These are phyloP conservation scores for Leptosomus discolor DNA, from an alignment of 2,113 vertebrate genomes.

Conservation along the genomic window DNA sequence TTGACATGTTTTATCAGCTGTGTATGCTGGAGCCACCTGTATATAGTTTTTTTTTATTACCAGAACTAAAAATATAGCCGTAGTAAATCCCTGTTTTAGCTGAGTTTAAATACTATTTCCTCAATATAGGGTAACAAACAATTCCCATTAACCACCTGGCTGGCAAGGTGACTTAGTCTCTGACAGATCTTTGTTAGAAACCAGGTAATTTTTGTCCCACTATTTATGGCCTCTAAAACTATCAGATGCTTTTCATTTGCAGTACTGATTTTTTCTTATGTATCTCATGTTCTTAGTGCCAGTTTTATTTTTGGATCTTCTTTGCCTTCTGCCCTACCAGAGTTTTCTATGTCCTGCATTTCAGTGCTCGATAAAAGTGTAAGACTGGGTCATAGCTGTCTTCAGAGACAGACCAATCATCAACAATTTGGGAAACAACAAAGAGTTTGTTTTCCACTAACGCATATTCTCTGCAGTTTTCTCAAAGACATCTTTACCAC, in stretches of 20 bases:
- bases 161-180: background rate
- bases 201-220: background rate
- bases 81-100: background rate
- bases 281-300: background rate
- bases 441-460: background rate
- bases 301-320: background rate
- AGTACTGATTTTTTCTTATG: background rate
- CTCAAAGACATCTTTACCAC: background rate
- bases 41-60: conserved; percentile 36
- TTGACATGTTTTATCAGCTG: background rate
- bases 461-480: background rate
- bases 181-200: background rate
- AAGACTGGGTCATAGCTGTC: background rate
- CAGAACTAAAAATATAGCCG: background rate
- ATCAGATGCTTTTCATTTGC: background rate
- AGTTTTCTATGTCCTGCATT: background rate
- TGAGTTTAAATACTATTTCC: background rate
- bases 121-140: background rate
- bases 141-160: background rate
- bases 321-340: background rate
- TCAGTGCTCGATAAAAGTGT: background rate
- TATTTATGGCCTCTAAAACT: background rate
- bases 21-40: background rate
- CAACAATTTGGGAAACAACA: background rate
- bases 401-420: background rate